A percentile compares a stretch with the other conserved stretches of the same genome.
These are phyloP conservation scores for Peromyscus californicus DNA, from an alignment of 2,113 vertebrate genomes.

Conservation along the genomic window DNA sequence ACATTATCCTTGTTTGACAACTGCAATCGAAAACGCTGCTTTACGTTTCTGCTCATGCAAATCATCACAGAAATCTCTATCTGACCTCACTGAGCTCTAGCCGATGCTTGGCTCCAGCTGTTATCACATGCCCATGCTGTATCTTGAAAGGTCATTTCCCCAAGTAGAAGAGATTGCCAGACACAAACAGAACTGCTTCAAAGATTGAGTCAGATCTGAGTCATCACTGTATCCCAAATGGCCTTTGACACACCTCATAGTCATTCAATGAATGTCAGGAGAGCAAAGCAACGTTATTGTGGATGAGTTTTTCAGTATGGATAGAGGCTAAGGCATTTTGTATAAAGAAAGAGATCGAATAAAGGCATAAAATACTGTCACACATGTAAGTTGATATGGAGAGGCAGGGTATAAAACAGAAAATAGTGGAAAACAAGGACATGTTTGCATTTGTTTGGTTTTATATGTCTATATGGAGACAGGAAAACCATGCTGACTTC, in stretches of 20 bases:
- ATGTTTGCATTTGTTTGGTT: constrained; percentile 11
- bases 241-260: constrained; percentile 23
- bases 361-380: background rate
- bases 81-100: constrained; percentile 20
- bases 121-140: background rate
- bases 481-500: background rate
- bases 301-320: background rate
- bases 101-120: background rate
- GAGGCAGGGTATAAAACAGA: background rate
- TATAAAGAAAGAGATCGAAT: constrained; percentile 3
- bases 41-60: constrained; percentile 39
- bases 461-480: background rate
- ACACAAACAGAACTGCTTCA: constrained; percentile 33
- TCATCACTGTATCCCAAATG: background rate
- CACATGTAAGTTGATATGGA: background rate
- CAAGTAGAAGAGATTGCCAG: background rate
- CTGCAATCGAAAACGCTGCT: constrained; percentile 31
- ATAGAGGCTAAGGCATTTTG: background rate
- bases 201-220: constrained; percentile 39
- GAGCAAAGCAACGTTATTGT: background rate
- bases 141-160: constrained; percentile 29
- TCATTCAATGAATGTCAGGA: constrained; percentile 1
- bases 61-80: constrained; percentile 15
- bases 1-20: constrained; percentile 1
- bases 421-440: background rate